A percentile compares a stretch with the other conserved stretches of the same genome.
These are phyloP conservation scores for Montipora foliosa DNA, from an alignment of 64 coral and sea anemone species.

Conservation along the genomic window DNA sequence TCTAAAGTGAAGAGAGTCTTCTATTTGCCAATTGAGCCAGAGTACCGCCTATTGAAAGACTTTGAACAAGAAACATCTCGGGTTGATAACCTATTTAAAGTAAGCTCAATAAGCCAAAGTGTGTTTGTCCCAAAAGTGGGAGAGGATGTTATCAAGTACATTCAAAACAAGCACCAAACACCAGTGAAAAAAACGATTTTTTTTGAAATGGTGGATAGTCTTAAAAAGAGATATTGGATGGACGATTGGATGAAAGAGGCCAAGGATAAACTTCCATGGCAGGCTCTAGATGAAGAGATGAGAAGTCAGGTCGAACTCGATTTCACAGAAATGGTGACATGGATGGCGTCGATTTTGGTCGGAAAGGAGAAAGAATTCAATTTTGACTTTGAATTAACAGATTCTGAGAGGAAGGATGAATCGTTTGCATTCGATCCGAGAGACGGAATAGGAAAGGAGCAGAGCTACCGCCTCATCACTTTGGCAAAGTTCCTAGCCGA, in stretches of 20 bases:
- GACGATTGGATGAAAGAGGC: neutral
- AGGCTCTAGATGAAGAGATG: conserved; percentile 1
- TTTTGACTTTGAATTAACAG: neutral
- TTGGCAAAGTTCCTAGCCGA: conserved; percentile 49
- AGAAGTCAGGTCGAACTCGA: neutral
- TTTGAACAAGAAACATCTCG: too few species aligned
- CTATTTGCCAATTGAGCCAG: too few species aligned
- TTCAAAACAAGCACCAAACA: too few species aligned
- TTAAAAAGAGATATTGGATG: conserved; percentile 7
- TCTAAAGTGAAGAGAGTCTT: too few species aligned
- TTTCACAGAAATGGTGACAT: neutral
- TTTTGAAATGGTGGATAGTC: neutral
- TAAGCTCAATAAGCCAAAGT: too few species aligned
- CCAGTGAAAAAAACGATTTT: too few species aligned
- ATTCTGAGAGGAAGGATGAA: too few species aligned
- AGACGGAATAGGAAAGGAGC: neutral
- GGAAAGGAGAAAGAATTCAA: neutral
- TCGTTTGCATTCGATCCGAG: neutral
- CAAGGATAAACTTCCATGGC: conserved; percentile 26
- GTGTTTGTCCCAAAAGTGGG: too few species aligned
- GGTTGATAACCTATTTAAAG: too few species aligned
- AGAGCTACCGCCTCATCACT: conserved; percentile 21
- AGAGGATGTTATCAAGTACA: too few species aligned
- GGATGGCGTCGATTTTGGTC: neutral
- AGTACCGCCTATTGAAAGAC: too few species aligned